Evolutionary conservation across 2,888 invertebrate genomes (phyloP).

Genomic region (Lochmaea crataegi): DNA sequence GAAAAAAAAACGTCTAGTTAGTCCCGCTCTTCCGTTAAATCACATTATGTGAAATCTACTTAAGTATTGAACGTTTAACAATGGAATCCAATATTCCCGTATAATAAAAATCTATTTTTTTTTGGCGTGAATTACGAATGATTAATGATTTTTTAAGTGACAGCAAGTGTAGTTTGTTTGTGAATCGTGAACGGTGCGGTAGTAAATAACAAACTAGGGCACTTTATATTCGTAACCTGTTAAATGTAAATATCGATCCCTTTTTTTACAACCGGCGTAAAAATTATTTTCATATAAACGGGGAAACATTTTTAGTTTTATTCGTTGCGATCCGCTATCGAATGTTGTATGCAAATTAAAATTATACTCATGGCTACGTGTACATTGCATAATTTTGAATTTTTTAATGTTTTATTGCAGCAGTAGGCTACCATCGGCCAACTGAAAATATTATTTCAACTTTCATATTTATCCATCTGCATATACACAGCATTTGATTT

Average conservation of each 20-base stretch:
- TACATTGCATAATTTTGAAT: constrained; percentile 10
- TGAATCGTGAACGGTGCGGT: constrained; percentile 4
- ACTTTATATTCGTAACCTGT: constrained; percentile 3
- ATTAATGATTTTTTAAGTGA: constrained; percentile 14
- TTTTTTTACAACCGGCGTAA: neutral
- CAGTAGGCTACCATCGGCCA: neutral
- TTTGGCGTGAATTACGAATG: constrained; percentile 4
- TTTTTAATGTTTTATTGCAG: neutral
- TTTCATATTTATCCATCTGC: neutral
- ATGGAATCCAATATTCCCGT: constrained; percentile 5
- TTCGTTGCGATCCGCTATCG: constrained; percentile 1
- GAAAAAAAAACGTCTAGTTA: no score
- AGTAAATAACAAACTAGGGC: constrained; percentile 11
- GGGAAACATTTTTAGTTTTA: constrained; percentile 10
- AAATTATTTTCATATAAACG: constrained; percentile 14
- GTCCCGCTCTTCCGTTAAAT: no score
- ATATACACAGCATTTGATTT: neutral
- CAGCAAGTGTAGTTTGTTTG: constrained; percentile 9
- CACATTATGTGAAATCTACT: neutral
- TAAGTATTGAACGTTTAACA: neutral
- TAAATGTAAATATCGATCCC: constrained; percentile 8
- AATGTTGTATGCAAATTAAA: constrained; percentile 28
- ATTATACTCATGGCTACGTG: constrained; percentile 15
- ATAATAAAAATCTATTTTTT: neutral
- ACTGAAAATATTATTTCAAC: neutral